Percentiles rank a stretch among this genome's conserved stretches.
Evolutionary conservation across 2,888 invertebrate species (phyloP).

Genomic region (Seira musarum): DNA sequence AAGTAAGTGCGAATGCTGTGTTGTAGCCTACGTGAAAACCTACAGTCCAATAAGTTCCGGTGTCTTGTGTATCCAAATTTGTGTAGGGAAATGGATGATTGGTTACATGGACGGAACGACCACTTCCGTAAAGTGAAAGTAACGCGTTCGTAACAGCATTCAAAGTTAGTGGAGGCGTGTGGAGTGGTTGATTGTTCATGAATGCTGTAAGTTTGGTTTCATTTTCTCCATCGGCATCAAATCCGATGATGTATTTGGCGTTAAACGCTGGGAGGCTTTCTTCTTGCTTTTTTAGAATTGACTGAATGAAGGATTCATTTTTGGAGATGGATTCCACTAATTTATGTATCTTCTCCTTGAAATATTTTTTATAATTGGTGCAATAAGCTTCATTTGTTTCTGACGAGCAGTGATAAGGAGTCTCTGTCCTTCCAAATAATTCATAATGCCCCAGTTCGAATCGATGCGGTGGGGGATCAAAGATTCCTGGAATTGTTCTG

Average conservation of each 20-base stretch:
- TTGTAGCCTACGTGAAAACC: conserved; percentile 72
- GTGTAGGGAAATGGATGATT: conserved; percentile 82
- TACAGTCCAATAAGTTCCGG: conserved; percentile 64
- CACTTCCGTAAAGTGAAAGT: conserved; percentile 72
- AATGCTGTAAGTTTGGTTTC: conserved; percentile 72
- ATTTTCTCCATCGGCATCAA: conserved; percentile 43
- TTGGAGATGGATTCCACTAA: not conserved
- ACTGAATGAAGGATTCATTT: conserved; percentile 5
- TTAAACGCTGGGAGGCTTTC: conserved; percentile 58
- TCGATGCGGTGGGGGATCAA: conserved; percentile 75
- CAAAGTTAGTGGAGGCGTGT: conserved; percentile 81
- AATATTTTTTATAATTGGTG: conserved; percentile 46
- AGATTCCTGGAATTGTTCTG: conserved; percentile 73
- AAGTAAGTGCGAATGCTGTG: conserved; percentile 82
- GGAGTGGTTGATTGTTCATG: conserved; percentile 87
- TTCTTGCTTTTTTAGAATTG: conserved; percentile 33
- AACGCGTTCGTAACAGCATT: conserved; percentile 79
- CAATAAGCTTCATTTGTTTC: conserved; percentile 39
- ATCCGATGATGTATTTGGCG: conserved; percentile 64
- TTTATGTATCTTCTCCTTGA: conserved; percentile 33
- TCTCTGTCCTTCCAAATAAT: conserved; percentile 61
- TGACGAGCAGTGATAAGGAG: conserved; percentile 58
- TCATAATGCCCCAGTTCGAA: conserved; percentile 74
- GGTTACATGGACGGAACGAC: conserved; percentile 73
- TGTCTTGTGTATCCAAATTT: conserved; percentile 71